phyloP scores from a whole-genome alignment of 2,113 vertebrate genomes.

The Cariama cristata region DNA sequence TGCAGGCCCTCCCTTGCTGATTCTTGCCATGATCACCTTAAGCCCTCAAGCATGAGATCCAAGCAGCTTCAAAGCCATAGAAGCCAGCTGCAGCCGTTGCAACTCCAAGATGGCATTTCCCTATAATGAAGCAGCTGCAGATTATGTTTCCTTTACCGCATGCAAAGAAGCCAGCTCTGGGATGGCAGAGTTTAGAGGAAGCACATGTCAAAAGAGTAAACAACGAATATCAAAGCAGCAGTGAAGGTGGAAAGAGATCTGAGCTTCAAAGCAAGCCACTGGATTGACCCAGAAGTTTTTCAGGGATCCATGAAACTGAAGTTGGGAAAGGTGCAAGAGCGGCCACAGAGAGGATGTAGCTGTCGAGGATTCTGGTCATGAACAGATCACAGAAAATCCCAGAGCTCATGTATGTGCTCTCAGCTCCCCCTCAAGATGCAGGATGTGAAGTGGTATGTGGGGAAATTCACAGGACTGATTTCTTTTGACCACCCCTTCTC shows the following conservation, averaged over 20 bases:
- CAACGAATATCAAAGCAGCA: constrained; percentile 47
- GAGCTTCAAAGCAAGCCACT: constrained; percentile 25
- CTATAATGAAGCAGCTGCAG: background rate
- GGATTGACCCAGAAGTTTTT: background rate
- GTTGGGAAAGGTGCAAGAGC: background rate
- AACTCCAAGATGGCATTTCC: background rate
- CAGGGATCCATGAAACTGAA: background rate
- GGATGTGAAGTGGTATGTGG: constrained; percentile 27
- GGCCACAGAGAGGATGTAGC: background rate
- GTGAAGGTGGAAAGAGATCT: background rate
- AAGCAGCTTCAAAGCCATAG: background rate
- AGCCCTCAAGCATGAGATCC: background rate
- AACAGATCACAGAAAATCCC: background rate
- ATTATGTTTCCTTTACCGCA: background rate
- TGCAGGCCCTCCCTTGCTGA: background rate
- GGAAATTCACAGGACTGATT: background rate
- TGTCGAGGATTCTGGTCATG: background rate
- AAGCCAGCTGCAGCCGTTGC: background rate
- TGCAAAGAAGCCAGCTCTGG: background rate
- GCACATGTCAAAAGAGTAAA: constrained; percentile 34
- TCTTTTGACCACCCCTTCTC: background rate
- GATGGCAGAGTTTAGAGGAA: background rate
- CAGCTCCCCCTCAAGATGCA: constrained; percentile 62
- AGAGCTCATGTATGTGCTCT: constrained; percentile 43
- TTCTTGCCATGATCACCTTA: background rate